Conservation (phyloP, 2,113 vertebrate species). For the Bothrops jararaca region DNA sequence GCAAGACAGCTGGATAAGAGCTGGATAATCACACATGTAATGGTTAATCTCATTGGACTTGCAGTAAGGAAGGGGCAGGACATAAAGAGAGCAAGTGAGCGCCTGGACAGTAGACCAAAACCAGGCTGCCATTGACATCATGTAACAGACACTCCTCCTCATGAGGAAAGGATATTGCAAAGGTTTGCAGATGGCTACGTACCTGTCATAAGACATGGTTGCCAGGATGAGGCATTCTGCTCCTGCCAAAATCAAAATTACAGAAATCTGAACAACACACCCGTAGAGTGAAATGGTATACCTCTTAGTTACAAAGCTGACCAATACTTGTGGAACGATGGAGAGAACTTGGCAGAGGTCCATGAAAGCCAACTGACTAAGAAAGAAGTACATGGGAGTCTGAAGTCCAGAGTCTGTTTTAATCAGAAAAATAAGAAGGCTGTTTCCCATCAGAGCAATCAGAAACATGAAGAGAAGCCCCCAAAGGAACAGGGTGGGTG, state of each 20-base stretch:
- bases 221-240: constrained; percentile 31
- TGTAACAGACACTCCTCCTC: constrained; percentile 5
- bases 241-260: constrained; percentile 9
- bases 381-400: constrained; percentile 60
- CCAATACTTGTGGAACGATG: constrained; percentile 35
- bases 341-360: constrained; percentile 52
- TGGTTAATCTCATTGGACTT: constrained; percentile 40
- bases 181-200: constrained; percentile 44
- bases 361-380: constrained; percentile 50
- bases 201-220: constrained; percentile 32
- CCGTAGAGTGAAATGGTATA: constrained; percentile 33
- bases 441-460: constrained; percentile 44
- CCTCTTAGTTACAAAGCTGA: constrained; percentile 23
- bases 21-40: constrained; percentile 47
- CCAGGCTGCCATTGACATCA: constrained; percentile 10
- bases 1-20: constrained; percentile 40
- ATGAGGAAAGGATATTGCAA: constrained; percentile 41
- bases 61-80: constrained; percentile 45
- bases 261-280: constrained; percentile 43
- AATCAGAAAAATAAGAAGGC: constrained; percentile 52
- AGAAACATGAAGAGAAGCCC: constrained; percentile 33
- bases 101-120: constrained; percentile 29
- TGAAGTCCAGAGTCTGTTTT: constrained; percentile 18
- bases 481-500: constrained; percentile 37
- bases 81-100: constrained; percentile 35